These are phyloP conservation scores for Fulica atra DNA, from an alignment of 2,113 vertebrate genomes.

Conservation along the genomic window DNA sequence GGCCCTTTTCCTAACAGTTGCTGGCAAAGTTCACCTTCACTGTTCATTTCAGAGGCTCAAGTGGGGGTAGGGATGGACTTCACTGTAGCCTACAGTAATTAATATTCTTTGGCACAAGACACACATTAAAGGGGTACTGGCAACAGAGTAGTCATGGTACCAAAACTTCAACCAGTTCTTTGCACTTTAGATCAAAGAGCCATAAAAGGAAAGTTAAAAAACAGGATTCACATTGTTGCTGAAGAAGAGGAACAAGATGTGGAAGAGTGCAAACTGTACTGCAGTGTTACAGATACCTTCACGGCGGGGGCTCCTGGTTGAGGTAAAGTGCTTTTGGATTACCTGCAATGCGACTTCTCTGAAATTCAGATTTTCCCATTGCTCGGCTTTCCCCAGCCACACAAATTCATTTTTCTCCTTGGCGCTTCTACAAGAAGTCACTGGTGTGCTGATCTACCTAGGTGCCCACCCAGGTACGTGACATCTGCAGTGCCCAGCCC, in stretches of 20 bases:
- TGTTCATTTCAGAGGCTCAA: conserved; percentile 2
- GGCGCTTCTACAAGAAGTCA: neutral
- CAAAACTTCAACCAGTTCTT: neutral
- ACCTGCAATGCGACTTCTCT: neutral
- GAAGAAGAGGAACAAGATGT: neutral
- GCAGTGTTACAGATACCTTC: neutral
- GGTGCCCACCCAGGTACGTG: neutral
- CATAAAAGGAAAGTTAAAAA: neutral
- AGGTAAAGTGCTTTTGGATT: neutral
- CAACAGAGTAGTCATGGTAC: neutral
- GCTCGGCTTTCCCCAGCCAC: neutral
- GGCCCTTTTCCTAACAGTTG: conserved; percentile 40
- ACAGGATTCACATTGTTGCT: neutral
- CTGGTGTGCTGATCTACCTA: neutral
- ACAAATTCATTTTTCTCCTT: neutral
- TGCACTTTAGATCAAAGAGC: neutral
- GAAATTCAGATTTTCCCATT: accelerated
- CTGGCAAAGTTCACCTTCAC: neutral
- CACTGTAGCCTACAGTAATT: neutral
- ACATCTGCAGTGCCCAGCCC: neutral
- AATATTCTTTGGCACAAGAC: conserved; percentile 17
- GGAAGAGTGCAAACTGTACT: neutral
- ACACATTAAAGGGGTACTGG: neutral
- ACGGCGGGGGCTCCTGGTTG: accelerated
- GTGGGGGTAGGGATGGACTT: neutral